Evolutionary conservation across 2,797 vertebrate genomes (phyloP).

Genomic region (Ptychobarbus kaznakovi): DNA sequence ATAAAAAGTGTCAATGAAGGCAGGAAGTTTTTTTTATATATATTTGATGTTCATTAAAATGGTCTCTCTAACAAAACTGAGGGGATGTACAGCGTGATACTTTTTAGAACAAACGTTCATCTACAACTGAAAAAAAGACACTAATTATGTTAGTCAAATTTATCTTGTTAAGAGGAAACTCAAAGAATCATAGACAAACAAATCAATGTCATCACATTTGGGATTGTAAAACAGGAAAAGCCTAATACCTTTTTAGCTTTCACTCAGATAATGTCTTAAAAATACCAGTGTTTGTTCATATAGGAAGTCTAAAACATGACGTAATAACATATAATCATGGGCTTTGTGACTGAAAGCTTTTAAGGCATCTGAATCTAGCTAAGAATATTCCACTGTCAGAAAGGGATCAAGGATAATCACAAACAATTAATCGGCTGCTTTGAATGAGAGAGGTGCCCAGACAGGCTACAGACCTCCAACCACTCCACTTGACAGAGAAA

Average conservation of each 20-base stretch:
- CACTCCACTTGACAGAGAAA: constrained; percentile 22
- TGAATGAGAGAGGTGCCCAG: constrained; percentile 51
- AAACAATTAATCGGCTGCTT: constrained; percentile 59
- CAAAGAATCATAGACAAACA: background rate
- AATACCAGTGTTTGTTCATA: constrained; percentile 38
- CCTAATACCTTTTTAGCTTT: constrained; percentile 18
- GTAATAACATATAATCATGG: constrained; percentile 53
- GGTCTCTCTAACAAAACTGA: background rate
- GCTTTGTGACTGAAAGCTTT: constrained; percentile 51
- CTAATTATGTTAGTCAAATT: background rate
- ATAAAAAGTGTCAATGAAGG: constrained; percentile 21
- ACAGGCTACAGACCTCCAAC: constrained; percentile 50
- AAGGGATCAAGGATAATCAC: constrained; percentile 57
- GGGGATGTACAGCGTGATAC: background rate
- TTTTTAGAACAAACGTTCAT: background rate
- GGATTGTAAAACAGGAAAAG: background rate
- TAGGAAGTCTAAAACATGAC: constrained; percentile 47
- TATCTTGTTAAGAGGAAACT: background rate
- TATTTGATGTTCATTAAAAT: constrained; percentile 14
- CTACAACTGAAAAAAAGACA: background rate
- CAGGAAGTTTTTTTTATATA: background rate
- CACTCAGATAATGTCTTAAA: background rate
- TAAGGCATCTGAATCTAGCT: constrained; percentile 45
- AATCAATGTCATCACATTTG: background rate
- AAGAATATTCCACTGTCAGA: constrained; percentile 53